Conservation (phyloP, 1,140 invertebrate genomes). For the Zaprionus capensis region DNA sequence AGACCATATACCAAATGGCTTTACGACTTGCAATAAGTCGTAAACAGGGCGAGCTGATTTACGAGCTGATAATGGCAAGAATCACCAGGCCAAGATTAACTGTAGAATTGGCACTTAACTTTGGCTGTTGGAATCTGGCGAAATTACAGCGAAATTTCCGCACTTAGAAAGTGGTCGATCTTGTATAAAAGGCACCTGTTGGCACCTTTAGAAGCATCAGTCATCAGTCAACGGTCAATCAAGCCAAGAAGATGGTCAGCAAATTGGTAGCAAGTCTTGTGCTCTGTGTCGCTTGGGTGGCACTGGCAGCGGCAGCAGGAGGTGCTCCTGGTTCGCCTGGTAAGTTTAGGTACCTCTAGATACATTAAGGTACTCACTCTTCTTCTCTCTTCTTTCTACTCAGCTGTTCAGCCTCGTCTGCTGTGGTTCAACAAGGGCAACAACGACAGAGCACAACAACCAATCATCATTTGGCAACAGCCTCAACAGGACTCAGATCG, state of each 20-base stretch:
- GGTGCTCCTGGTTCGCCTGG: not conserved
- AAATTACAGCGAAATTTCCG: slow-evolving; percentile 33
- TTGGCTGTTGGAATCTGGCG: not conserved
- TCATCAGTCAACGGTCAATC: slow-evolving; percentile 24
- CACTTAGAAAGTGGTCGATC: slow-evolving; percentile 18
- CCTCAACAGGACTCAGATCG: slow-evolving; percentile 15
- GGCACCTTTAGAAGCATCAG: slow-evolving; percentile 30
- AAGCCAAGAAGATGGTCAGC: slow-evolving; percentile 31
- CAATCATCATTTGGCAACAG: slow-evolving; percentile 49
- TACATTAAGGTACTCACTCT: not conserved
- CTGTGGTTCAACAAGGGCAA: slow-evolving; percentile 38
- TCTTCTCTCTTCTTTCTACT: not conserved
- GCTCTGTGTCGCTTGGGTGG: slow-evolving; percentile 25
- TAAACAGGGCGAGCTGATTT: slow-evolving; percentile 64
- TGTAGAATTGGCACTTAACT: slow-evolving; percentile 38
- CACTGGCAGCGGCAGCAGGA: slow-evolving; percentile 6
- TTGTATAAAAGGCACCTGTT: slow-evolving; percentile 50
- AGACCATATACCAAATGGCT: slow-evolving; percentile 37
- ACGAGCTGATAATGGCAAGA: slow-evolving; percentile 59
- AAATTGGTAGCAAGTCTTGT: slow-evolving; percentile 36
- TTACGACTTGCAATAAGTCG: slow-evolving; percentile 55
- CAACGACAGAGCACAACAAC: slow-evolving; percentile 28
- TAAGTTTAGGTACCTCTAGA: not conserved
- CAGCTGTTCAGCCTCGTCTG: slow-evolving; percentile 52
- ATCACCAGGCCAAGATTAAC: slow-evolving; percentile 22